Evolutionary conservation across 1,140 invertebrate genomes (phyloP), one percentile per base, ranked within the genome.

Genomic region (Tetramorium alpestre): DNA sequence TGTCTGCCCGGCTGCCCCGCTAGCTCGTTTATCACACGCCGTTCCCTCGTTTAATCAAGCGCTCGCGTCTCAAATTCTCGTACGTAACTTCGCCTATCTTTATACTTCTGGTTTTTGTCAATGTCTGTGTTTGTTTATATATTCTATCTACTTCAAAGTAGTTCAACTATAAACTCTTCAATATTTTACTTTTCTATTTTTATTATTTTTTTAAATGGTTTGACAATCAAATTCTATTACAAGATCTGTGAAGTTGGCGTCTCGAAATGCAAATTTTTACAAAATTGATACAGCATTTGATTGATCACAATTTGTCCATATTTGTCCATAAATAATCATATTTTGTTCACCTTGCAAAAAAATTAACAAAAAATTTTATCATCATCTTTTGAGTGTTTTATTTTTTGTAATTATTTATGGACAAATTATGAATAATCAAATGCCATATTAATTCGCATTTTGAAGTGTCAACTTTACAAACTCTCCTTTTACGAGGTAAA

Each of bases 11-110:
- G 58, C 41, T 70, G 80, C 54, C 80, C 25, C 80, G 69, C 41
- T 75, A 10, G 80, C 80, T 84, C 80, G 69, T 84, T 84, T 84
- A 84, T 84, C 80, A 84, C 80, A 44, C 54, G 56, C 54, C 69
- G 69, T 84, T 84, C 80, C 41, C 69, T 54, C 69, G 80, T 84
- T 84, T 84, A 84, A 84, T 84, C 80, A 84, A 84, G 69, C 80
- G 41, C 69, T 69, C 7, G 80, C 72, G 80, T 75, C 80, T 84
- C 54, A 44, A 84, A 84, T 75, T 84, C 80, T 49, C 38, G 41
- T 82, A 28, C 41, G 80, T 82, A 84, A 84, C 69, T 47, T 84
- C n/a, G 51, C 54, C 69, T 84, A 84, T 73, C 69, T 60, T 56
- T 70, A 65, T 38, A 84, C 56, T 54, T 25, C 44, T 44, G 69